Evolutionary conservation across 2,113 vertebrate species (phyloP).

Genomic region (Aplodontia rufa): DNA sequence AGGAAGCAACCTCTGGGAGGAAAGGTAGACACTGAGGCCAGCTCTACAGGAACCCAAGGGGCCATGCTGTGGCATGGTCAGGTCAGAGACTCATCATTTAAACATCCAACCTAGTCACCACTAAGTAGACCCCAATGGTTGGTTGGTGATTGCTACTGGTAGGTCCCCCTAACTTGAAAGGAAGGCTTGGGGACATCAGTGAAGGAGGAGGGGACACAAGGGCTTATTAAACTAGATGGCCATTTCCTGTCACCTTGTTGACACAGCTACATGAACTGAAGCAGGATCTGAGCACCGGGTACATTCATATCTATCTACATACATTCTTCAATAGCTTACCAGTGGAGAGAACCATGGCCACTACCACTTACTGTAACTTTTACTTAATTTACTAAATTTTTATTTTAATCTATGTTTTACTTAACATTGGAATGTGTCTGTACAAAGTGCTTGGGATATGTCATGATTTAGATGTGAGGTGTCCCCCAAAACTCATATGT

Average conservation of each 20-base stretch:
- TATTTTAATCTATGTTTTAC: too few species aligned
- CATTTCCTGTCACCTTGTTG: background rate
- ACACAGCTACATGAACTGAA: conserved; percentile 71
- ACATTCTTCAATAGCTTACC: conserved; percentile 80
- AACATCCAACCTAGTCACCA: background rate
- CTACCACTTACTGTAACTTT: conserved; percentile 71
- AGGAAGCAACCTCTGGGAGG: background rate
- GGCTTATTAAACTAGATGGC: conserved; percentile 32
- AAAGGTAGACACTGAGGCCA: background rate
- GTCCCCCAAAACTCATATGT: too few species aligned
- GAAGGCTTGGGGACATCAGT: background rate
- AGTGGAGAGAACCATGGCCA: conserved; percentile 67
- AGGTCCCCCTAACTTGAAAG: background rate
- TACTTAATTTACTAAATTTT: too few species aligned
- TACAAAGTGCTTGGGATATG: conserved; percentile 57
- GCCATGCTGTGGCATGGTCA: background rate
- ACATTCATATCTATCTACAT: conserved; percentile 80
- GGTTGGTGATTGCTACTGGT: conserved; percentile 46
- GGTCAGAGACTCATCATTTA: background rate
- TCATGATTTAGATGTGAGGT: too few species aligned
- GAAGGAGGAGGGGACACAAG: background rate
- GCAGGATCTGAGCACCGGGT: conserved; percentile 74
- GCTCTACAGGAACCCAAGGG: background rate
- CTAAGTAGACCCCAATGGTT: conserved; percentile 57
- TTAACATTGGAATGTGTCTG: conserved; percentile 72